Base-by-base conservation (phyloP, 2,113 vertebrate species). In the Erinaceus europaeus region DNA sequence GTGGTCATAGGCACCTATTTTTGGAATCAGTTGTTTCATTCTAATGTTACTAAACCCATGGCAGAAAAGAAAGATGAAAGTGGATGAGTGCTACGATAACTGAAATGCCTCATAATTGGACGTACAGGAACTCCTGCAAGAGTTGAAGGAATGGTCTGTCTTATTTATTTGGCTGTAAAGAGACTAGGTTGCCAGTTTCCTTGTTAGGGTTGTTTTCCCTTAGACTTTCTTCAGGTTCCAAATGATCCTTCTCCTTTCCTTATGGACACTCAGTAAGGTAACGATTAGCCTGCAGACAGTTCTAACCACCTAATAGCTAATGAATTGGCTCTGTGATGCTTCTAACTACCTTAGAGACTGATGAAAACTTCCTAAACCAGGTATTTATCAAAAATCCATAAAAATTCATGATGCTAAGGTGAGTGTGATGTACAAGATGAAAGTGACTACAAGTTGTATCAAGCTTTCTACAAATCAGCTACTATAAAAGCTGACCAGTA, bases 1-100 rank as follows among this genome's bases (percentile, higher is more conserved):
- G 48, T 32, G 53, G 29, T 55, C 76, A 84, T 15, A 67, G 84
- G 48, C 52, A 81, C 2, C 67, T 93, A 91, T 76, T 88, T 86
- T 88, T 40, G n/a, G 57, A 78, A 90, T 44, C 14, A 76, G 12
- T 48, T 62, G 20, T 72, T 86, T 76, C 71, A 89, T 84, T 73
- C 74, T 84, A 93, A 40, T 50, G 9, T 80, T 2, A 0, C 46
- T 92, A 78, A 93, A 32, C 32, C 15, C 27, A 50, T 67, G 27
- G 36, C 6, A 57, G 64, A 25, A 79, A 79, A 91, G 64, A 68
- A 13, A 48, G 9, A 69, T 72, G 59, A 25, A 40, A 87, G 7
- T 69, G 3, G 23, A 40, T 69, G 18, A 29, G 59, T 48, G 61
- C 27, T 88, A 9, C 64, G 74, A 61, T 75, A 38, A 86, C 65